These are phyloP conservation scores for Drosophila eohydei DNA, from an alignment of 2,888 invertebrate species.

Conservation along the genomic window DNA sequence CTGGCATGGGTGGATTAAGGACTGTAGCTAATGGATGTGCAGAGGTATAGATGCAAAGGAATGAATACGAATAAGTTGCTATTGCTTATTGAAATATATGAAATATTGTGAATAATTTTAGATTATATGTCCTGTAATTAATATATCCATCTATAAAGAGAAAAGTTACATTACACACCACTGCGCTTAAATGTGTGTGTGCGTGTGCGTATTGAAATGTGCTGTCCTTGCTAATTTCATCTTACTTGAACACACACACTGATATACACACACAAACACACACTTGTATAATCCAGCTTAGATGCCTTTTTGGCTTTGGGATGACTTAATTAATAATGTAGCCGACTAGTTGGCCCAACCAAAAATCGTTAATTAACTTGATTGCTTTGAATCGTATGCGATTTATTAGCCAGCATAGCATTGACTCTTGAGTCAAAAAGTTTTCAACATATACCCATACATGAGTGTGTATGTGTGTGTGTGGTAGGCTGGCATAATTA, in stretches of 20 bases:
- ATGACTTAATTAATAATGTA: constrained; percentile 80
- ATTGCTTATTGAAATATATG: too few species aligned
- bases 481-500: constrained; percentile 54
- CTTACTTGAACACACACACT: constrained; percentile 9
- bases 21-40: not conserved
- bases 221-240: constrained; percentile 22
- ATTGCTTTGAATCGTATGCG: constrained; percentile 75
- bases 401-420: constrained; percentile 70
- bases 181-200: too few species aligned
- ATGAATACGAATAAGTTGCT: too few species aligned
- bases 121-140: too few species aligned
- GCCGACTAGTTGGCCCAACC: constrained; percentile 54
- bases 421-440: constrained; percentile 63
- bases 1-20: not conserved
- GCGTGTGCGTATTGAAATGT: constrained; percentile 11
- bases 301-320: constrained; percentile 37
- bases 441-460: constrained; percentile 38
- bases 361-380: constrained; percentile 80
- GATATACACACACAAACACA: not conserved
- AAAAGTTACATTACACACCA: too few species aligned
- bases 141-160: too few species aligned
- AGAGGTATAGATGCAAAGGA: constrained; percentile 6
- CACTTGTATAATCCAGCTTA: constrained; percentile 7
- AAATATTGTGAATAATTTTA: too few species aligned
- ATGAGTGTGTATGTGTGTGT: not conserved